Evolutionary conservation across 2,797 vertebrate genomes (phyloP).

Genomic region (Fundulus diaphanus): DNA sequence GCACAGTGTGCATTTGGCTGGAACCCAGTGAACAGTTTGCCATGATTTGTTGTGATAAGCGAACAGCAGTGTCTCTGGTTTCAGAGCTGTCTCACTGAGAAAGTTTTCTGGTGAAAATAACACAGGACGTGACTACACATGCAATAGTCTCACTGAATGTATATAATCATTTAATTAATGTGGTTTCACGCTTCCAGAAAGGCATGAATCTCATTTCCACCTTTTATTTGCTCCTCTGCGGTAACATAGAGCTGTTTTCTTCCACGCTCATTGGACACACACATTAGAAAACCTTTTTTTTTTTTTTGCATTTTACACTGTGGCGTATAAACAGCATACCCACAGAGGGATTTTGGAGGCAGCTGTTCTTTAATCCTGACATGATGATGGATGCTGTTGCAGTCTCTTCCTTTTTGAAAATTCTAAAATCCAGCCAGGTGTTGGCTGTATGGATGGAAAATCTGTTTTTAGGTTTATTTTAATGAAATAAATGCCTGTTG

Average conservation of each 20-base stretch:
- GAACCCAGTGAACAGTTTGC: slow-evolving; percentile 21
- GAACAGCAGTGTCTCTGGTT: slow-evolving; percentile 58
- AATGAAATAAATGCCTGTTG: background rate
- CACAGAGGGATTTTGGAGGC: slow-evolving; percentile 39
- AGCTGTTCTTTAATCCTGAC: slow-evolving; percentile 51
- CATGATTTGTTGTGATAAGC: slow-evolving; percentile 51
- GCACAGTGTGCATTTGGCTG: slow-evolving; percentile 27
- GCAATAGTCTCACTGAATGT: slow-evolving; percentile 23
- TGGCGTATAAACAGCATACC: slow-evolving; percentile 42
- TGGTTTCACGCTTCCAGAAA: slow-evolving; percentile 14
- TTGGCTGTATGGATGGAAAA: slow-evolving; percentile 21
- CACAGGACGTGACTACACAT: slow-evolving; percentile 4
- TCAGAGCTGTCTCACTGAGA: slow-evolving; percentile 43
- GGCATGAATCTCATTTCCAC: slow-evolving; percentile 22
- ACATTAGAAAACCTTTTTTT: slow-evolving; percentile 10
- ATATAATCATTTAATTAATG: slow-evolving; percentile 10
- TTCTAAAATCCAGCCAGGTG: slow-evolving; percentile 18
- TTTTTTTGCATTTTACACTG: slow-evolving; percentile 30
- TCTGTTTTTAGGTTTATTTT: background rate
- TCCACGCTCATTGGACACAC: background rate
- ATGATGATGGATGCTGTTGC: slow-evolving; percentile 20
- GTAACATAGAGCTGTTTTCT: slow-evolving; percentile 4
- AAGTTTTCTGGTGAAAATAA: slow-evolving; percentile 10
- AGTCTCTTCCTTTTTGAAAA: slow-evolving; percentile 4
- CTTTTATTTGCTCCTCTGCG: slow-evolving; percentile 20